Conservation (phyloP, 2,797 vertebrate species). For the Rhinophrynus dorsalis region DNA sequence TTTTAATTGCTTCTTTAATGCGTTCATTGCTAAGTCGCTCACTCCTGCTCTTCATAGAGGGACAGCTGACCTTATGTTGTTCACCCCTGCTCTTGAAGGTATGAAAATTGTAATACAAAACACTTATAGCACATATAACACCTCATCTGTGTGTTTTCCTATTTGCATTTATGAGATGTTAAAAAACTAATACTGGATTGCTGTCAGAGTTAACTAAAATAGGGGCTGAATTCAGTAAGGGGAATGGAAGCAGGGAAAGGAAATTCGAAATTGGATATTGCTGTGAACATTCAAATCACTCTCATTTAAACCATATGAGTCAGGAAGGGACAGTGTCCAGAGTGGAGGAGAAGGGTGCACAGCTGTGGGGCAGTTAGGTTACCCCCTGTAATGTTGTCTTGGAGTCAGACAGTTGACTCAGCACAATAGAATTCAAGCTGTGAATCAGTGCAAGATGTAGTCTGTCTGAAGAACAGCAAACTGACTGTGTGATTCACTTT, state of each 20-base stretch:
- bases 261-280: not conserved
- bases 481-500: not conserved
- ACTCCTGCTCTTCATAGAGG: too few relatives aligned
- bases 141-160: too few relatives aligned
- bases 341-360: not conserved
- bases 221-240: not conserved
- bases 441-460: not conserved
- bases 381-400: not conserved
- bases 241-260: not conserved
- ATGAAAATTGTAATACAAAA: too few relatives aligned
- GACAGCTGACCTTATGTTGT: too few relatives aligned
- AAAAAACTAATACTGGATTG: too few relatives aligned
- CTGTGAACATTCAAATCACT: not conserved
- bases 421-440: not conserved
- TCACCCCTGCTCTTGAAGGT: too few relatives aligned
- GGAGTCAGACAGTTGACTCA: not conserved
- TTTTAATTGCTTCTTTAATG: too few relatives aligned
- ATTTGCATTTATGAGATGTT: too few relatives aligned
- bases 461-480: not conserved
- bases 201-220: not conserved
- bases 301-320: not conserved
- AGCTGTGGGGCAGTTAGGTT: not conserved
- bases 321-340: not conserved
- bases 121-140: too few relatives aligned
- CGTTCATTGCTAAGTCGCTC: too few relatives aligned